Evolutionary conservation across 2,113 vertebrate genomes (phyloP).

Genomic region (Boulengeromyrus knoepffleri): DNA sequence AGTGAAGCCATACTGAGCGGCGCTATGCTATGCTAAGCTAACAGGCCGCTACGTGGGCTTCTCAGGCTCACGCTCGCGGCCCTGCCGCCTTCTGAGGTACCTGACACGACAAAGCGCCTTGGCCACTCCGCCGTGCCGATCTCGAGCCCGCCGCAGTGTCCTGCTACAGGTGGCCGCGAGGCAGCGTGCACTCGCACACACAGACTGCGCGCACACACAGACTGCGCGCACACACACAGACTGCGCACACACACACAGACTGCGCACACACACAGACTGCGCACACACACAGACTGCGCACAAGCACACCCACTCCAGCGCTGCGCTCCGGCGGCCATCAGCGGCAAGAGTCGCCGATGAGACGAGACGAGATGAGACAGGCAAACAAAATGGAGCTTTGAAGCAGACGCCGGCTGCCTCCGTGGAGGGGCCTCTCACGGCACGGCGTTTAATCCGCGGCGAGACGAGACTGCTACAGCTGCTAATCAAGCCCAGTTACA

Average conservation of each 20-base stretch:
- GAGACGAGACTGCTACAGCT: slow-evolving; percentile 7
- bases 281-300: neutral
- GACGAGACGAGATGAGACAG: slow-evolving; percentile 38
- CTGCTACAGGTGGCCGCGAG: neutral
- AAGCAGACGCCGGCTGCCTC: slow-evolving; percentile 46
- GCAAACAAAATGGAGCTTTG: slow-evolving; percentile 26
- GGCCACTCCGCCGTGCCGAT: neutral
- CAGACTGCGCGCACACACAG: neutral
- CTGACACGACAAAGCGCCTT: neutral
- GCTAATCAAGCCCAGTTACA: slow-evolving; percentile 22
- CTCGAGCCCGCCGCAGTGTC: neutral
- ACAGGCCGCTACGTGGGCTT: neutral
- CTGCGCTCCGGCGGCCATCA: neutral
- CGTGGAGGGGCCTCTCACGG: slow-evolving; percentile 35
- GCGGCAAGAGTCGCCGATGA: slow-evolving; percentile 22
- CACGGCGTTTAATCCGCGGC: slow-evolving; percentile 25
- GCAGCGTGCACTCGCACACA: neutral
- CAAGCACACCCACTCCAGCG: neutral
- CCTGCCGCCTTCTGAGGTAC: neutral
- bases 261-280: neutral
- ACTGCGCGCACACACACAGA: too few species aligned
- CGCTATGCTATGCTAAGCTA: neutral
- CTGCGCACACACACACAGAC: neutral
- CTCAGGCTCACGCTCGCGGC: neutral
- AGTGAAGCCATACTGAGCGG: neutral